Evolutionary conservation across 1,140 invertebrate species (phyloP), one percentile per base, ranked within the genome.

Genomic region (Solen grandis): DNA sequence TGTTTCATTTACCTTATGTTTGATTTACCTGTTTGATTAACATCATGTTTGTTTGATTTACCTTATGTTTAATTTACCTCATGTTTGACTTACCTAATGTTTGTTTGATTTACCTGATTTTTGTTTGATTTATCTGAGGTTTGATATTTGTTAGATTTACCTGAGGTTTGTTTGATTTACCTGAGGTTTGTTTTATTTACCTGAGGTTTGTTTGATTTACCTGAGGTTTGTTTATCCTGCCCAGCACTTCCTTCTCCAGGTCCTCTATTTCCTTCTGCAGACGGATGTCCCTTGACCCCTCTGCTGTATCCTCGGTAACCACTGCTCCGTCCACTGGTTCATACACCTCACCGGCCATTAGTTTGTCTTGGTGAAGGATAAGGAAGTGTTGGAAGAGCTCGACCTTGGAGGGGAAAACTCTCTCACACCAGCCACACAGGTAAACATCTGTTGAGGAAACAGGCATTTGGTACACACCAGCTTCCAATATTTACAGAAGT

Each of bases 311-410:
- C 16, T 46, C 33, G 4, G 25, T 29, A 31, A 29, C 31, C 22
- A 31, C 36, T 0, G 31, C 35, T 22, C 27, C 59, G 2, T 60
- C 14, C 2, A 60, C 27, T 25, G 22, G 57, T 14, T 19, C 19
- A 36, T 73, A 72, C n/a, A 60, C 66, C 33, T 80, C 68, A 1
- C 59, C 33, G 5, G 69, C 38, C n/a, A 80, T 19, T 22, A 80
- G 35, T 46, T 62, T 70, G 55, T 80, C 77, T 50, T 80, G 66
- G 66, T 80, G 77, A 8, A 65, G 13, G 4, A 72, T 25, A n/a
- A 80, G 57, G 36, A 80, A 80, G 57, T 80, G 77, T 46, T 80
- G 77, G 41, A 72, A 80, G 41, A 80, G 36, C 22, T 80, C 77
- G 5, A 70, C 55, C 29, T 62, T 62, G 14, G 77, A 60, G 4